Evolutionary conservation across 2,797 vertebrate genomes (phyloP).

Genomic region (Trematomus bernacchii): DNA sequence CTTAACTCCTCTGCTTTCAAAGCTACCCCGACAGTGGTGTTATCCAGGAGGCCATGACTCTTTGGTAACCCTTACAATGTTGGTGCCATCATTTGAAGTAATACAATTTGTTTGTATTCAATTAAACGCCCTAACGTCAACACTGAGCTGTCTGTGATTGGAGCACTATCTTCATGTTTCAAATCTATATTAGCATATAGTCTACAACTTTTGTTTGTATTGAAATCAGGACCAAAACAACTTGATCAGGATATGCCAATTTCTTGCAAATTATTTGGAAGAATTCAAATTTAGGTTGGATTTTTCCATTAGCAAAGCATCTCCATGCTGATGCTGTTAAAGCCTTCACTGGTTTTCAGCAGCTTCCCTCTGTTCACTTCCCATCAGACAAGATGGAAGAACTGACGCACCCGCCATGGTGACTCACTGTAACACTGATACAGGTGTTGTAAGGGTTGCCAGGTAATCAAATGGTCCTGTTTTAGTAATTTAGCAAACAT

Average conservation of each 20-base stretch:
- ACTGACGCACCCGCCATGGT: conserved; percentile 56
- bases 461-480: conserved; percentile 49
- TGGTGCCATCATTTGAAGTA: too few species aligned
- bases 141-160: too few species aligned
- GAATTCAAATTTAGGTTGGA: background rate
- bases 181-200: too few species aligned
- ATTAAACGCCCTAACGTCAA: too few species aligned
- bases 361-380: conserved; percentile 38
- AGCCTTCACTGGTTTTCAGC: conserved; percentile 1
- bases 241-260: background rate
- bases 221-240: background rate
- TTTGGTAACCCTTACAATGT: too few species aligned
- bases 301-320: background rate
- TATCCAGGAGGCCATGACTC: too few species aligned
- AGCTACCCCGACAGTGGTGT: too few species aligned
- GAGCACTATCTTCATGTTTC: too few species aligned
- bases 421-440: conserved; percentile 68
- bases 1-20: too few species aligned
- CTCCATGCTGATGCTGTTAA: background rate
- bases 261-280: too few species aligned
- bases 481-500: conserved; percentile 22
- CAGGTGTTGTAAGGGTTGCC: conserved; percentile 62
- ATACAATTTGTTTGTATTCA: too few species aligned
- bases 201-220: background rate
- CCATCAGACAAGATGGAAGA: conserved; percentile 53